phyloP scores from a whole-genome alignment of 2,113 vertebrate genomes.

The Oostethus manadensis region DNA sequence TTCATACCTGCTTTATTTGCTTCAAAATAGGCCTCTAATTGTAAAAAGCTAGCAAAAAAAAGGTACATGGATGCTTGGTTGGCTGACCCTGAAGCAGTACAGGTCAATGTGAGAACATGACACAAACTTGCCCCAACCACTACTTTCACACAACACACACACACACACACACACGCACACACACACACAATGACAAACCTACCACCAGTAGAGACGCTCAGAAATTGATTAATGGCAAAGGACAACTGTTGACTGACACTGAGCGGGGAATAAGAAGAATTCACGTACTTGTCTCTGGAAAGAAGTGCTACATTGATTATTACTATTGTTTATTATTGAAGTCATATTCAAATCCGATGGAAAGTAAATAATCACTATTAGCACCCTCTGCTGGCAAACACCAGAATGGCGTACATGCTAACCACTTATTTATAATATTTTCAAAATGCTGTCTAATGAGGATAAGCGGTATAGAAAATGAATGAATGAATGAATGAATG shows the following conservation, averaged over 20 bases:
- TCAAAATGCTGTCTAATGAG: background rate
- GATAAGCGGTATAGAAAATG: no score
- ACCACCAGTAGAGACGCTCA: conserved; percentile 20
- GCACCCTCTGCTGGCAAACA: conserved; percentile 49
- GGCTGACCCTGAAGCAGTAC: conserved; percentile 48
- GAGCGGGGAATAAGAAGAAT: no score
- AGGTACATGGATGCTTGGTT: background rate
- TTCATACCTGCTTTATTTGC: background rate
- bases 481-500: no score
- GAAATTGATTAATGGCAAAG: conserved; percentile 26
- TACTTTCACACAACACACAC: background rate
- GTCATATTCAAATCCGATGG: background rate
- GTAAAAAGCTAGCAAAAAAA: background rate
- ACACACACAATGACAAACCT: no score
- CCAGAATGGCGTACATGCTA: background rate
- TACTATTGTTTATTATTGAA: background rate
- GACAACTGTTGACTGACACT: background rate
- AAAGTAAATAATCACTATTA: background rate
- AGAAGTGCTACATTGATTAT: no score
- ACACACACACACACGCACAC: conserved; percentile 8
- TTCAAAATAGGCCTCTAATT: background rate
- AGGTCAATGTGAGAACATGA: conserved; percentile 67
- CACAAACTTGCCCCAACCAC: conserved; percentile 13
- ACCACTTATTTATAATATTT: background rate
- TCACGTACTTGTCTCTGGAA: no score